Evolutionary conservation across 2,797 vertebrate genomes (phyloP).

Genomic region (Diplodus sargus): DNA sequence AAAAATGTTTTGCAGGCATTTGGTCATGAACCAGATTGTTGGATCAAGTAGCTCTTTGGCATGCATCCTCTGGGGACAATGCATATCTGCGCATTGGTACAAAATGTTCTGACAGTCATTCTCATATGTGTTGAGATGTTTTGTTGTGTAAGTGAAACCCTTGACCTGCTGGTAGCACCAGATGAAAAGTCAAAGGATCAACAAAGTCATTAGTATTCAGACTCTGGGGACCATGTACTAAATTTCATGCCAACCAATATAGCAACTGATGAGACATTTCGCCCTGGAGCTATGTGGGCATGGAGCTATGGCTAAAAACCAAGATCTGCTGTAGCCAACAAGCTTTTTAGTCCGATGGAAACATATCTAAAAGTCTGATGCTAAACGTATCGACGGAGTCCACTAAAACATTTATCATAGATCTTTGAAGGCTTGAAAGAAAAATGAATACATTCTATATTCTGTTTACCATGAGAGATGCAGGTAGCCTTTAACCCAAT

Average conservation of each 20-base stretch:
- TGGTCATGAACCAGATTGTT: background rate
- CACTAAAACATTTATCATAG: background rate
- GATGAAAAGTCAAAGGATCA: background rate
- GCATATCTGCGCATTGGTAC: too few relatives aligned
- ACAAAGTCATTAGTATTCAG: background rate
- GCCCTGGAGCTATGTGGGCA: too few relatives aligned
- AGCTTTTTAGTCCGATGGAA: background rate
- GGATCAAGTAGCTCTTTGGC: background rate
- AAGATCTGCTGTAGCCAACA: background rate
- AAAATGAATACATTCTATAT: background rate
- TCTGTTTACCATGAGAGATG: conserved; percentile 10
- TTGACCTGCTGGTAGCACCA: background rate
- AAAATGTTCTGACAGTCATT: too few relatives aligned
- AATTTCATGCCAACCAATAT: background rate
- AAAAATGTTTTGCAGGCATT: background rate
- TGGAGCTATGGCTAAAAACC: too few relatives aligned
- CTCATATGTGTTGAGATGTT: background rate
- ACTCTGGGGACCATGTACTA: background rate
- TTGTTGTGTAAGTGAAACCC: background rate
- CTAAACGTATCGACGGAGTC: background rate
- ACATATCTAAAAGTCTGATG: background rate
- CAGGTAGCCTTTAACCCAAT: background rate
- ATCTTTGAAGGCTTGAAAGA: background rate
- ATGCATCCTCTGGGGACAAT: too few relatives aligned
- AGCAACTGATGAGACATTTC: background rate